Conservation (phyloP, 2,113 vertebrate species). For the Gavialis gangeticus region DNA sequence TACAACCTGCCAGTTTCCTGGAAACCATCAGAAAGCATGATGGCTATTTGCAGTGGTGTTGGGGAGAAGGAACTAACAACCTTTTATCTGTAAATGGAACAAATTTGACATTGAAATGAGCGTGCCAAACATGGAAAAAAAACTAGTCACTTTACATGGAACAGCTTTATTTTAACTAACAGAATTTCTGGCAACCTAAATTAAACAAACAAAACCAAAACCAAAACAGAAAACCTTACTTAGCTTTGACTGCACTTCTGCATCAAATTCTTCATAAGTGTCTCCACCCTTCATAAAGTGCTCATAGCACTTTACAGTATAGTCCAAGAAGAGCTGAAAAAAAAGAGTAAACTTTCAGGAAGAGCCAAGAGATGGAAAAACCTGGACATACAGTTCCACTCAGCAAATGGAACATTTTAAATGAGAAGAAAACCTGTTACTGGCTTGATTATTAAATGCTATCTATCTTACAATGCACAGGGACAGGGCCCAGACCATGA, state of each 20-base stretch:
- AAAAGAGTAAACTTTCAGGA: conserved; percentile 1
- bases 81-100: background rate
- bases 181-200: background rate
- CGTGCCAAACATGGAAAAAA: background rate
- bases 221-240: conserved; percentile 82
- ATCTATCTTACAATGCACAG: background rate
- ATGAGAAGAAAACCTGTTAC: background rate
- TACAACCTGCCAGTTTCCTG: background rate
- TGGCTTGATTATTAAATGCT: background rate
- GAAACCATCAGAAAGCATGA: background rate
- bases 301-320: conserved; percentile 87
- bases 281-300: conserved; percentile 92
- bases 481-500: background rate
- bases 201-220: background rate
- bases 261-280: conserved; percentile 88
- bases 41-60: background rate
- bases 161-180: background rate
- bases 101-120: background rate
- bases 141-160: background rate
- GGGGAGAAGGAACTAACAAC: background rate
- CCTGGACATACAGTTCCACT: background rate
- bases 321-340: conserved; percentile 89
- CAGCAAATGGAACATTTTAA: background rate
- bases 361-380: background rate
- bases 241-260: conserved; percentile 82